Conservation (phyloP, 2,888 invertebrate genomes). For the Halictus quadricinctus region DNA sequence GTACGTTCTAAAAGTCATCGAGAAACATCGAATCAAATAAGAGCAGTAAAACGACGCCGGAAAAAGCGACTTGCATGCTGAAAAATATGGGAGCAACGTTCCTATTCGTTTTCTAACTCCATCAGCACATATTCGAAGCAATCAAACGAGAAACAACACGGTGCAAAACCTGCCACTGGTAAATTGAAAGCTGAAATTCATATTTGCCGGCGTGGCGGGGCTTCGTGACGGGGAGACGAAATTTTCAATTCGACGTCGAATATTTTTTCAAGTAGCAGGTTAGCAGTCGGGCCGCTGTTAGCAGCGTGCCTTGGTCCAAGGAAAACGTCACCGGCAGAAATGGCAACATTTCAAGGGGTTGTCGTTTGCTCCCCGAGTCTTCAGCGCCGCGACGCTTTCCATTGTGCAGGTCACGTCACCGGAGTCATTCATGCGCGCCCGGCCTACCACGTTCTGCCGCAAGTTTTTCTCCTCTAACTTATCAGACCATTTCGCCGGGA, state of each 20-base stretch:
- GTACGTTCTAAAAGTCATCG: too few relatives aligned
- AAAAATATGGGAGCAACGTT: background rate
- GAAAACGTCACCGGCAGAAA: conserved; percentile 35
- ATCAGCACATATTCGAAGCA: background rate
- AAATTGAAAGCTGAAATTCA: conserved; percentile 51
- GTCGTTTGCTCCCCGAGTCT: background rate
- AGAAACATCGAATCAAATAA: too few relatives aligned
- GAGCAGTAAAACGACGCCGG: too few relatives aligned
- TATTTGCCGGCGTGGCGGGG: conserved; percentile 7
- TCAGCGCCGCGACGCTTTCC: conserved; percentile 12
- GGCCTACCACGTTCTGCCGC: background rate
- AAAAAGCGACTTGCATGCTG: too few relatives aligned
- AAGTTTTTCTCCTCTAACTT: conserved; percentile 49
- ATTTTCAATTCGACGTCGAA: conserved; percentile 40
- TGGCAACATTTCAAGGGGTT: conserved; percentile 24
- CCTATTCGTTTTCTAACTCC: background rate
- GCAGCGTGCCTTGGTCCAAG: conserved; percentile 10
- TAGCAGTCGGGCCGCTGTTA: conserved; percentile 2
- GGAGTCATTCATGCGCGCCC: conserved; percentile 48
- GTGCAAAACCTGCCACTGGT: background rate
- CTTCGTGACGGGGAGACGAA: conserved; percentile 14
- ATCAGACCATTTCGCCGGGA: conserved; percentile 28
- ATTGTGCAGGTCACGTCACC: conserved; percentile 45
- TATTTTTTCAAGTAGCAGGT: conserved; percentile 11
- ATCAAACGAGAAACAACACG: conserved; percentile 26